Evolutionary conservation across 2,888 invertebrate genomes (phyloP).

Genomic region (Tethea ocularis): DNA sequence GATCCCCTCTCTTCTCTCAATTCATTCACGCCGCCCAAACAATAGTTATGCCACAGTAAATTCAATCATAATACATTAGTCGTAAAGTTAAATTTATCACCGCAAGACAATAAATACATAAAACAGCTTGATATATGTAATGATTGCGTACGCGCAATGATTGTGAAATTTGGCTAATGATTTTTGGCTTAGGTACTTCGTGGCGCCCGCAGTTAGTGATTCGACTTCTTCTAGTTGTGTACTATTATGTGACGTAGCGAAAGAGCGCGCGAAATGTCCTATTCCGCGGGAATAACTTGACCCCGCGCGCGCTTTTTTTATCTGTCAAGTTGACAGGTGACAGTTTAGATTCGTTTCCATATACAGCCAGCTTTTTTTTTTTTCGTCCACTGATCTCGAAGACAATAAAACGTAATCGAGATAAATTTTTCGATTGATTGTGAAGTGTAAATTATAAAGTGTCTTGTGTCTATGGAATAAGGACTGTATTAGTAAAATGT

Average conservation of each 20-base stretch:
- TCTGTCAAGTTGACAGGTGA: conserved; percentile 36
- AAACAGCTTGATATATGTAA: background rate
- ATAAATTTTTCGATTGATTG: conserved; percentile 17
- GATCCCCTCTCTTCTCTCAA: background rate
- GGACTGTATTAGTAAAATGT: conserved; percentile 25
- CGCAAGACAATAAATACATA: background rate
- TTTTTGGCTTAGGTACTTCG: conserved; percentile 54
- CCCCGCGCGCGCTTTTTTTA: conserved; percentile 37
- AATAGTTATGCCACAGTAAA: background rate
- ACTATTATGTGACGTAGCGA: conserved; percentile 34
- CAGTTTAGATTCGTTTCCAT: conserved; percentile 8
- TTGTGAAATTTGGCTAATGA: conserved; percentile 76
- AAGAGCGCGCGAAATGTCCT: conserved; percentile 47
- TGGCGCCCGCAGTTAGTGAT: conserved; percentile 47
- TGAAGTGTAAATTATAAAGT: conserved; percentile 9
- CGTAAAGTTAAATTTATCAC: background rate
- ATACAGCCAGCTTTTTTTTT: conserved; percentile 34
- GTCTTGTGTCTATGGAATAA: background rate
- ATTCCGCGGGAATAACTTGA: conserved; percentile 55
- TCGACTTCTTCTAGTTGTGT: conserved; percentile 31
- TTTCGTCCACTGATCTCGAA: conserved; percentile 8
- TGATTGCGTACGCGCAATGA: conserved; percentile 27
- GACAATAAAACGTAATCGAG: conserved; percentile 6
- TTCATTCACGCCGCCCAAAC: background rate
- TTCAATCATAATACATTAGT: background rate